Conservation (phyloP, 2,113 vertebrate genomes). For the Castor canadensis region DNA sequence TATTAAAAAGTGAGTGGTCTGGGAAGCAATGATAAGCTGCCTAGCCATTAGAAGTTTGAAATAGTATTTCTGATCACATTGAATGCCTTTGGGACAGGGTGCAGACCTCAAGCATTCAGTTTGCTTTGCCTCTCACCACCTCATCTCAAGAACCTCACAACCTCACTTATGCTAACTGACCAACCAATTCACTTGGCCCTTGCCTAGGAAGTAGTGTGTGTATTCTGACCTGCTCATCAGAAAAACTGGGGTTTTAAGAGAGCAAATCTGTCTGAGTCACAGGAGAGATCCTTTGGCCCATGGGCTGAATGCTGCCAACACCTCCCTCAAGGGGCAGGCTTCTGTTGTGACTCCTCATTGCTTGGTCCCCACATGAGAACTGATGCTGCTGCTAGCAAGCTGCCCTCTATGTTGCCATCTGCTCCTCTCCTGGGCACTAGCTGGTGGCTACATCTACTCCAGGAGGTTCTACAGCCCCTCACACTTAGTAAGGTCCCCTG, state of each 20-base stretch:
- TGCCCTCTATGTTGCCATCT: background rate
- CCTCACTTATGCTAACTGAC: background rate
- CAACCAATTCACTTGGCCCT: background rate
- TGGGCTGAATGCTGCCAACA: background rate
- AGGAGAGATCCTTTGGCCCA: background rate
- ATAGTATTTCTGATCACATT: background rate
- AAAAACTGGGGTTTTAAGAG: background rate
- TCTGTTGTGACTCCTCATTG: background rate
- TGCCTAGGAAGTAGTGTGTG: background rate
- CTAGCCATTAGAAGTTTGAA: background rate
- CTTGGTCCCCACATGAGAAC: background rate
- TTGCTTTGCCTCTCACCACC: background rate
- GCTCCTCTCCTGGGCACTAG: background rate
- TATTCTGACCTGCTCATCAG: background rate
- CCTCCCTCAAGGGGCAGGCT: background rate
- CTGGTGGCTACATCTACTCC: background rate
- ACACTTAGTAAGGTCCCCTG: background rate
- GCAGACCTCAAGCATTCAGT: background rate
- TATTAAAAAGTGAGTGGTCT: conserved; percentile 20
- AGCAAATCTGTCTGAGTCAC: background rate
- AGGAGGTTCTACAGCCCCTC: background rate
- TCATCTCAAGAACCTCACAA: background rate
- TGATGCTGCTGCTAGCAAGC: background rate
- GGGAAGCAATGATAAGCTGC: background rate
- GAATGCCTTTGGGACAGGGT: background rate